Conservation (phyloP, 1,140 invertebrate genomes). For the Halesus radiatus region DNA sequence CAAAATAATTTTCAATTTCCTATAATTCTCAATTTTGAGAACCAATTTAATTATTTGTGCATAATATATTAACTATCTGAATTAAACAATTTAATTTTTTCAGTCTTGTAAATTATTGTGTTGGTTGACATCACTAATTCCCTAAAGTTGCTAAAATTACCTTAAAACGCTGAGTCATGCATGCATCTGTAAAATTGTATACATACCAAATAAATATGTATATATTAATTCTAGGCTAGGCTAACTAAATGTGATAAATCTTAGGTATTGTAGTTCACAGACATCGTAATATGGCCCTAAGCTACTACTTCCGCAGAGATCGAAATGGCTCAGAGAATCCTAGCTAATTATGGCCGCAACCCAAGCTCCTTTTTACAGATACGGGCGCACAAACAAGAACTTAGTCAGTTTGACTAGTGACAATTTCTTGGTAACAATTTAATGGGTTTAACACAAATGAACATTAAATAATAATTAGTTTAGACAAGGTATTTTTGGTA, state of each 20-base stretch:
- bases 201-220: constrained; percentile 57
- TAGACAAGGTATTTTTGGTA: constrained; percentile 3
- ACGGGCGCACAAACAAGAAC: background rate
- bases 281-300: constrained; percentile 23
- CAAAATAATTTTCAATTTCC: constrained; percentile 58
- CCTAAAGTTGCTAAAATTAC: constrained; percentile 48
- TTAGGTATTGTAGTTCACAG: constrained; percentile 56
- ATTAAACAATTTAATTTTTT: constrained; percentile 64
- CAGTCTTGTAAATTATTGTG: constrained; percentile 70
- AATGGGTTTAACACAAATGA: background rate
- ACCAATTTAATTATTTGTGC: constrained; percentile 63
- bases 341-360: background rate
- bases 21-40: constrained; percentile 29
- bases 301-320: constrained; percentile 10
- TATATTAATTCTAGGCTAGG: constrained; percentile 52
- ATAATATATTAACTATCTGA: constrained; percentile 67
- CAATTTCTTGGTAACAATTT: constrained; percentile 19
- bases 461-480: background rate
- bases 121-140: constrained; percentile 46
- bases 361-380: background rate
- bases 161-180: constrained; percentile 55
- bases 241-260: constrained; percentile 55
- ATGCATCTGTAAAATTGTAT: constrained; percentile 55
- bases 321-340: constrained; percentile 18
- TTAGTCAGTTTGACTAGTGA: constrained; percentile 15